Evolutionary conservation across 1,140 invertebrate species (phyloP).

Genomic region (Saxidomus purpurata): DNA sequence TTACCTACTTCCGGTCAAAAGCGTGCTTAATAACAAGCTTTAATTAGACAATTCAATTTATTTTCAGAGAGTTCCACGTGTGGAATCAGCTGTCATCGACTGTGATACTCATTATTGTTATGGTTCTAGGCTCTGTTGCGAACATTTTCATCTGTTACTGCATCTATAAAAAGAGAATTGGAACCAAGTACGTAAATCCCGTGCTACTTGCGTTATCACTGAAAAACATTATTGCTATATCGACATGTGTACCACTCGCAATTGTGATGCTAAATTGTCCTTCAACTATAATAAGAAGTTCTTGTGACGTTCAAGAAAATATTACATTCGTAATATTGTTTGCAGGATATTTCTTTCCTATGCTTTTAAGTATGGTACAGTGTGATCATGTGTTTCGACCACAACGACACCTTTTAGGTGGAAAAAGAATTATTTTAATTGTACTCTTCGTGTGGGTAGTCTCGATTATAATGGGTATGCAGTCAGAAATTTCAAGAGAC

Average conservation of each 20-base stretch:
- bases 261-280: slow-evolving; percentile 24
- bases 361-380: slow-evolving; percentile 10
- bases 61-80: slow-evolving; percentile 34
- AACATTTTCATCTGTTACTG: slow-evolving; percentile 16
- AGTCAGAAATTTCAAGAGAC: slow-evolving; percentile 2
- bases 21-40: not conserved
- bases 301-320: slow-evolving; percentile 34
- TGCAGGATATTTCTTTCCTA: slow-evolving; percentile 35
- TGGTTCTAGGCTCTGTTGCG: not conserved
- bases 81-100: slow-evolving; percentile 18
- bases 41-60: not conserved
- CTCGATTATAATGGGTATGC: not conserved
- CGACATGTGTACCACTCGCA: slow-evolving; percentile 18
- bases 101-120: not conserved
- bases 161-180: slow-evolving; percentile 32
- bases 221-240: slow-evolving; percentile 24
- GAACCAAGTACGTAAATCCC: slow-evolving; percentile 21
- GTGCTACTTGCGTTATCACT: slow-evolving; percentile 37
- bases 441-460: slow-evolving; percentile 1
- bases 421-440: not conserved
- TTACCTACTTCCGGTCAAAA: not conserved
- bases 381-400: slow-evolving; percentile 26
- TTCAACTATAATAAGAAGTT: not conserved
- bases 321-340: slow-evolving; percentile 2
- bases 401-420: not conserved